Conservation (phyloP, 2,888 invertebrate genomes). For the Spodoptera littoralis region DNA sequence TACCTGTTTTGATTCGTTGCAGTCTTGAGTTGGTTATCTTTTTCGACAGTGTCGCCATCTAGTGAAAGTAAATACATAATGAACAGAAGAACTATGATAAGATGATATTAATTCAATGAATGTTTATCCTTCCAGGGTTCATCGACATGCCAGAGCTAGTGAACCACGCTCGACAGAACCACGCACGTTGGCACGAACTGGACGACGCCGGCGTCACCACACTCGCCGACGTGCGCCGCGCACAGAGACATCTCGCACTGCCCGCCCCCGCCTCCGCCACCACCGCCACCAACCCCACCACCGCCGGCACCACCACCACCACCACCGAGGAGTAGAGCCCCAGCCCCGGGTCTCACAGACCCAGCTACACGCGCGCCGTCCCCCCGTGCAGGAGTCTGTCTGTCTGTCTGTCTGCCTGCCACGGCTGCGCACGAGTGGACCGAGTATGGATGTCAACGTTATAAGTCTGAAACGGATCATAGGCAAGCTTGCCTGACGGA, state of each 20-base stretch:
- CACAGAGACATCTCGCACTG: slow-evolving; percentile 67
- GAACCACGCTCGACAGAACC: slow-evolving; percentile 94
- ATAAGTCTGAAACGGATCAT: slow-evolving; percentile 86
- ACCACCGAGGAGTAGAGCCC: slow-evolving; percentile 14
- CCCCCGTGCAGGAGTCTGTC: too few relatives aligned
- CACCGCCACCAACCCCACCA: slow-evolving; percentile 5
- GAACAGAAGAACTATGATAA: too few relatives aligned
- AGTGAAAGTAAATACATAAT: too few relatives aligned
- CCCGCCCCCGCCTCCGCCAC: slow-evolving; percentile 52
- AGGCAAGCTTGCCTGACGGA: slow-evolving; percentile 78
- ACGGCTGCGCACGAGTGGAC: slow-evolving; percentile 29
- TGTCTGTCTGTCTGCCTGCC: too few relatives aligned
- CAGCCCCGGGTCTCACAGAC: slow-evolving; percentile 7
- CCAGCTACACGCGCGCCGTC: too few relatives aligned
- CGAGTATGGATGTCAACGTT: slow-evolving; percentile 71
- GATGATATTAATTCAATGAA: not conserved
- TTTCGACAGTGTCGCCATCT: too few relatives aligned
- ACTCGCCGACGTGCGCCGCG: slow-evolving; percentile 90
- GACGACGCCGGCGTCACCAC: slow-evolving; percentile 93
- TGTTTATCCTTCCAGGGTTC: slow-evolving; percentile 90
- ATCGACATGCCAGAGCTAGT: slow-evolving; percentile 97
- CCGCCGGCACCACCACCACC: not conserved
- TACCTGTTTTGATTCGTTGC: too few relatives aligned
- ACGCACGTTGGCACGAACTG: slow-evolving; percentile 96
- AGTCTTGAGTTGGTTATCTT: too few relatives aligned